These are phyloP conservation scores for Apotomis capreana DNA, from an alignment of 2,888 invertebrate genomes.

Conservation along the genomic window DNA sequence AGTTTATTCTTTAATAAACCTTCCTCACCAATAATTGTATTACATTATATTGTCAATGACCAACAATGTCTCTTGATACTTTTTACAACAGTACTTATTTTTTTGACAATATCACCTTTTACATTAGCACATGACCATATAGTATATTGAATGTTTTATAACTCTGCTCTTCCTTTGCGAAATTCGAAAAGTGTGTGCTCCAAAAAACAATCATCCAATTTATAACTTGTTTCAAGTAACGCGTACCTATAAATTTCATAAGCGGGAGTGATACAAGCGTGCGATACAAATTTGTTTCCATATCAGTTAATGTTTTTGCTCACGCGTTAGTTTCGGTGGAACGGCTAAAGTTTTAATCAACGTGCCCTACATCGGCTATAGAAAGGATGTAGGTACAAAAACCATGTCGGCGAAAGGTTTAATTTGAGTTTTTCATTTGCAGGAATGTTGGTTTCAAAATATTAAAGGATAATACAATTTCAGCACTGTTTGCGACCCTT, in stretches of 20 bases:
- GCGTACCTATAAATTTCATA: slow-evolving; percentile 24
- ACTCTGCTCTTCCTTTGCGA: too few species aligned
- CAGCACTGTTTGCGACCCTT: not conserved
- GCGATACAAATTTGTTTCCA: slow-evolving; percentile 34
- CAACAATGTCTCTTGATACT: too few species aligned
- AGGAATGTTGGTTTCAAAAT: slow-evolving; percentile 1
- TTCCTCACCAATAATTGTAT: too few species aligned
- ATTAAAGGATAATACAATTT: not conserved
- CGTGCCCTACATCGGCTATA: slow-evolving; percentile 30
- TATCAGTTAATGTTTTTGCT: slow-evolving; percentile 40
- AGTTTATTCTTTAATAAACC: too few species aligned
- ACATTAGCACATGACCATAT: too few species aligned
- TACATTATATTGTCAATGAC: too few species aligned
- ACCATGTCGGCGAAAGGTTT: slow-evolving; percentile 18
- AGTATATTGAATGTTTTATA: too few species aligned
- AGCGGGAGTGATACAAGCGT: slow-evolving; percentile 18
- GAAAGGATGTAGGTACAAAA: slow-evolving; percentile 22
- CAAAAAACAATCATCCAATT: not conserved
- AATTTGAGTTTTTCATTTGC: slow-evolving; percentile 23
- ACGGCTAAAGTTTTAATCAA: slow-evolving; percentile 41
- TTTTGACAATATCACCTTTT: too few species aligned
- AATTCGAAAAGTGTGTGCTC: too few species aligned
- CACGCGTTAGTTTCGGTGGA: slow-evolving; percentile 37
- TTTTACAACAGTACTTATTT: too few species aligned
- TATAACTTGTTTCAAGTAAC: not conserved